Conservation (phyloP, 2,113 vertebrate species). For the Aptenodytes forsteri region DNA sequence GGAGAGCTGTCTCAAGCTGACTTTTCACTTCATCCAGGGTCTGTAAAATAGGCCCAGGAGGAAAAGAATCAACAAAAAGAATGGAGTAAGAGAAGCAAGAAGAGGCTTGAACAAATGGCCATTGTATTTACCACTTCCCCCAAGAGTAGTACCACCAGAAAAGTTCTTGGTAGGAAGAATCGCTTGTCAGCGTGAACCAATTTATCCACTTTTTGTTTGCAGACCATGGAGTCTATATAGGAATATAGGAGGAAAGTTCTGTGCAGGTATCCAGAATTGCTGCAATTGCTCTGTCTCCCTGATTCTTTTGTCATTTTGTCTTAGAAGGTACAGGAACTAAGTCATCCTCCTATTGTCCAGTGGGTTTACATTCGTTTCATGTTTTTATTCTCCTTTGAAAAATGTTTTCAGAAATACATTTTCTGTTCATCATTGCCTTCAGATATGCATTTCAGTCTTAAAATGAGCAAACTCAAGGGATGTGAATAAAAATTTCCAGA, state of each 20-base stretch:
- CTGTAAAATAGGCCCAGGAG: not conserved
- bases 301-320: not conserved
- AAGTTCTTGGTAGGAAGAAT: not conserved
- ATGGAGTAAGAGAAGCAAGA: not conserved
- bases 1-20: not conserved
- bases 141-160: not conserved
- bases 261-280: not conserved
- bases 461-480: not conserved
- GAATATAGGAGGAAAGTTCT: not conserved
- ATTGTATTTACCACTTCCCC: not conserved
- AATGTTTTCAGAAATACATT: not conserved
- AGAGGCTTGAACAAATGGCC: not conserved
- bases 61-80: not conserved
- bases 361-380: not conserved
- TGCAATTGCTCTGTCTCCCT: not conserved
- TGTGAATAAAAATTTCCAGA: not conserved
- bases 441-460: not conserved
- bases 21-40: not conserved
- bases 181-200: not conserved
- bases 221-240: not conserved
- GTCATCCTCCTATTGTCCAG: not conserved
- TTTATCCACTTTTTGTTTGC: not conserved
- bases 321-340: not conserved
- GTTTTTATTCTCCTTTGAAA: not conserved
- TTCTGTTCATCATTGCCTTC: not conserved